Base-by-base conservation (phyloP, 2,113 vertebrate species). In the Aix galericulata region DNA sequence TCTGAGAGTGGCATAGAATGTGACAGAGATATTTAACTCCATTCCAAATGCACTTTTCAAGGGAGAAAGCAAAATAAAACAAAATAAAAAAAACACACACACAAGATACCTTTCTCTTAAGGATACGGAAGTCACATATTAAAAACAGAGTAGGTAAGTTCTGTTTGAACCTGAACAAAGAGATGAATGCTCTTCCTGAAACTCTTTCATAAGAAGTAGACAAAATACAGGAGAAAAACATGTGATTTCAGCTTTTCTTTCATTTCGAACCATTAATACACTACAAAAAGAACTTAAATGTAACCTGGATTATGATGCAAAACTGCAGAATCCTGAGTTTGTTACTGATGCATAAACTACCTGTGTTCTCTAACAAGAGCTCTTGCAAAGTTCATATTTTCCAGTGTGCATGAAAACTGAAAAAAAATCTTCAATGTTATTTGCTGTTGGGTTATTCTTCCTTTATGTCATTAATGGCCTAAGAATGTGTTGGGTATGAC, bases 311-410 rank as follows among this genome's bases (percentile, higher is more conserved):
- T 92, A 76, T 67, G 63, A 94, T 38, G 77, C 38, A 88, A 92
- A 74, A 96, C 94, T 85, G 90, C 71, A 96, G 96, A 94, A 95
- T 97, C 97, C 96, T 98, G 98, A 97, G 97, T 97, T 96, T 86
- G 81, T 93, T 89, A 84, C 68, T 67, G 27, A 48, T 72, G 34
- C 50, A 78, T 46, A 86, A 84, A 71, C 66, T 77, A 88, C 48
- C 50, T 66, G 31, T 42, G 44, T 77, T 87, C 62, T 79, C 58
- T 75, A 91, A 56, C 42, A 60, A 58, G n/a, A 17, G 21, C 66
- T 68, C 58, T 73, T 80, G 68, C 26, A 73, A 74, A 55, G 38
- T 36, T 88, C 17, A 20, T 78, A 46, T 84, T 78, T 56, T 40
- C 85, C 44, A 48, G 50, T 25, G 83, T 67, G 12, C 38, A 44